Evolutionary conservation across 2,888 invertebrate genomes (phyloP).

Genomic region (Lysandra coridon): DNA sequence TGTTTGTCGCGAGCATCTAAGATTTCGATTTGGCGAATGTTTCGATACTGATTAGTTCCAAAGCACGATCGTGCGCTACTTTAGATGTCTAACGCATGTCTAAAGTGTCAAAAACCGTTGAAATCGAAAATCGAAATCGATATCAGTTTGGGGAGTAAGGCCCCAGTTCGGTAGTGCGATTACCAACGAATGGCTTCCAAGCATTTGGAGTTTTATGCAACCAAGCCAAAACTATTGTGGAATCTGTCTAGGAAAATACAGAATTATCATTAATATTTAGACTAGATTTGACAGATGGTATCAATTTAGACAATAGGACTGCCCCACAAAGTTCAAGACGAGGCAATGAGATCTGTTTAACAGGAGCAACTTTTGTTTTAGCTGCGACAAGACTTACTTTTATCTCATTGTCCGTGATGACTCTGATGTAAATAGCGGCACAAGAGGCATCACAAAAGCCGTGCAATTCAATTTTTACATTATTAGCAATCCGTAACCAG

Average conservation of each 20-base stretch:
- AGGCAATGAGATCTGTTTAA: conserved; percentile 11
- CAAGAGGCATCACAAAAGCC: background rate
- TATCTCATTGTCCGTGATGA: too few relatives aligned
- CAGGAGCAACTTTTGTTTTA: conserved; percentile 13
- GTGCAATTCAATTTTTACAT: background rate
- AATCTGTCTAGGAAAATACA: conserved; percentile 9
- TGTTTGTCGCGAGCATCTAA: too few relatives aligned
- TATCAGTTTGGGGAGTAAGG: too few relatives aligned
- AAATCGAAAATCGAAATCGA: too few relatives aligned
- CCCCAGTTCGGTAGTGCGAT: conserved; percentile 13
- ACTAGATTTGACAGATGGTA: background rate
- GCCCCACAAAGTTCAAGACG: conserved; percentile 14
- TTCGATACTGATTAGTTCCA: too few relatives aligned
- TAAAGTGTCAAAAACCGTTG: background rate
- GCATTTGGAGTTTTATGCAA: conserved; percentile 18
- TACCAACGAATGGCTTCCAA: conserved; percentile 24
- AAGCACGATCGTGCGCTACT: too few relatives aligned
- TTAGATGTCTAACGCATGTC: too few relatives aligned
- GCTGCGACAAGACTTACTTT: background rate
- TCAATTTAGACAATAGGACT: background rate
- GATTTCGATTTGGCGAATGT: too few relatives aligned
- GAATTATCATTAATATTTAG: background rate
- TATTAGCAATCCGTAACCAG: too few relatives aligned
- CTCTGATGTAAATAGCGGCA: background rate
- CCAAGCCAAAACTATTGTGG: conserved; percentile 16